Conservation (phyloP, 2,113 vertebrate genomes). For the Hirundichthys speculiger region DNA sequence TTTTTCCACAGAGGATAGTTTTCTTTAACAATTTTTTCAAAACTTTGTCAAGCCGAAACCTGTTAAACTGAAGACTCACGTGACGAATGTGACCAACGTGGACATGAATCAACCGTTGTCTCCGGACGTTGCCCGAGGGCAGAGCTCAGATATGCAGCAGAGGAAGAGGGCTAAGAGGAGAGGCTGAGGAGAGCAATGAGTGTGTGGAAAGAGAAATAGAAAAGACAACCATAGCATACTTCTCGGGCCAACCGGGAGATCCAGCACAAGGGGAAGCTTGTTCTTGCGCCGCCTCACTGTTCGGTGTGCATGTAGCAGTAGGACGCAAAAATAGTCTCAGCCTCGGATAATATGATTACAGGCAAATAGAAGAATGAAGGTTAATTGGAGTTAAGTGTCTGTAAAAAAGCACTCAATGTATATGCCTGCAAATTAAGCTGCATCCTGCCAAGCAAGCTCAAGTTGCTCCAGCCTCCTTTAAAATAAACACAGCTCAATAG, state of each 20-base stretch:
- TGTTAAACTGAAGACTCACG: constrained; percentile 21
- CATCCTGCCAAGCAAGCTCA: constrained; percentile 23
- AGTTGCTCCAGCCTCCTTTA: constrained; percentile 42
- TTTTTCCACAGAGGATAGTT: neutral
- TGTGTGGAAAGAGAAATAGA: constrained; percentile 8
- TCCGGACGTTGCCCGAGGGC: constrained; percentile 49
- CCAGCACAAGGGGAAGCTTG: constrained; percentile 73
- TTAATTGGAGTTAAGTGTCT: constrained; percentile 79
- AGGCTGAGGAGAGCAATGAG: constrained; percentile 22
- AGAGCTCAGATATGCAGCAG: constrained; percentile 50
- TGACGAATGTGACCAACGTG: constrained; percentile 20
- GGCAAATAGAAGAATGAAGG: constrained; percentile 63
- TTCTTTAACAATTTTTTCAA: constrained; percentile 7
- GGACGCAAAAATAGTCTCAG: constrained; percentile 59
- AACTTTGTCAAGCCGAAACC: constrained; percentile 9
- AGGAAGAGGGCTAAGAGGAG: constrained; percentile 27
- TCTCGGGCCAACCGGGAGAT: constrained; percentile 43
- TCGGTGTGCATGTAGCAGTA: constrained; percentile 40
- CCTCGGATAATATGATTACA: constrained; percentile 77
- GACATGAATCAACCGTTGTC: constrained; percentile 68
- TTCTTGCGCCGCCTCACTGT: constrained; percentile 38
- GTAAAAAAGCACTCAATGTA: constrained; percentile 46
- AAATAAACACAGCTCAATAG: constrained; percentile 63
- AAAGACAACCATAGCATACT: constrained; percentile 15
- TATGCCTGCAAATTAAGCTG: constrained; percentile 26